Percentiles rank a stretch among this genome's conserved stretches.
Evolutionary conservation across 2,797 vertebrate species (phyloP).

Genomic region (Coregonus suidteri): DNA sequence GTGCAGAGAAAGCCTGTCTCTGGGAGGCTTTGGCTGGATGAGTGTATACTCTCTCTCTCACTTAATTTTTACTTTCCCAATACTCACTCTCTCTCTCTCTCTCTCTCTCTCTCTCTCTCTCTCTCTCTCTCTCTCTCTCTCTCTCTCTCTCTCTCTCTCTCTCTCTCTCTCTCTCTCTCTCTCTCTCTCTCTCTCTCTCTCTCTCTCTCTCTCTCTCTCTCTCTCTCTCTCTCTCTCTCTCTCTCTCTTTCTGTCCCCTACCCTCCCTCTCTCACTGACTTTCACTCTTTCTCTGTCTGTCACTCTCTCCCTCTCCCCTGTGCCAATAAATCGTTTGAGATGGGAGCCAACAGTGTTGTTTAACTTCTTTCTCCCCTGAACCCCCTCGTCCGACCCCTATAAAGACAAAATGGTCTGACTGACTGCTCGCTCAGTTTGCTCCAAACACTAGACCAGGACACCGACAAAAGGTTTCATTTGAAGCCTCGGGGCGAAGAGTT

Average conservation of each 20-base stretch:
- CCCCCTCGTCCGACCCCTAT: conserved; percentile 52
- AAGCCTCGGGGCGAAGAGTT: conserved; percentile 55
- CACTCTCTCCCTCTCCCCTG: conserved; percentile 50
- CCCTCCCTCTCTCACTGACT: conserved; percentile 14
- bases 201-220: conserved; percentile 47
- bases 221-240: conserved; percentile 47
- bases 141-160: conserved; percentile 43
- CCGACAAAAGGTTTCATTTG: conserved; percentile 68
- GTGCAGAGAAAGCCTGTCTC: conserved; percentile 55
- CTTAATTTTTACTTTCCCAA: conserved; percentile 53
- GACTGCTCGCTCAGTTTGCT: conserved; percentile 65
- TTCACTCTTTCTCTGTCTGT: neutral
- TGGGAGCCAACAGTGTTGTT: conserved; percentile 62
- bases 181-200: conserved; percentile 51
- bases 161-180: conserved; percentile 39
- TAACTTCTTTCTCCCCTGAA: conserved; percentile 40
- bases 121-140: conserved; percentile 51
- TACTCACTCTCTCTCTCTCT: conserved; percentile 47
- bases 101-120: conserved; percentile 39
- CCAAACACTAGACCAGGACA: conserved; percentile 58
- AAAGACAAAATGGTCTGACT: conserved; percentile 61
- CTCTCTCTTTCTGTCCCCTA: neutral
- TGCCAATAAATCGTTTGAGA: conserved; percentile 66
- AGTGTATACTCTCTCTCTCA: conserved; percentile 52
- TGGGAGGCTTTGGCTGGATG: conserved; percentile 52